Base-by-base conservation (phyloP, 2,113 vertebrate genomes). In the Clarias gariepinus region DNA sequence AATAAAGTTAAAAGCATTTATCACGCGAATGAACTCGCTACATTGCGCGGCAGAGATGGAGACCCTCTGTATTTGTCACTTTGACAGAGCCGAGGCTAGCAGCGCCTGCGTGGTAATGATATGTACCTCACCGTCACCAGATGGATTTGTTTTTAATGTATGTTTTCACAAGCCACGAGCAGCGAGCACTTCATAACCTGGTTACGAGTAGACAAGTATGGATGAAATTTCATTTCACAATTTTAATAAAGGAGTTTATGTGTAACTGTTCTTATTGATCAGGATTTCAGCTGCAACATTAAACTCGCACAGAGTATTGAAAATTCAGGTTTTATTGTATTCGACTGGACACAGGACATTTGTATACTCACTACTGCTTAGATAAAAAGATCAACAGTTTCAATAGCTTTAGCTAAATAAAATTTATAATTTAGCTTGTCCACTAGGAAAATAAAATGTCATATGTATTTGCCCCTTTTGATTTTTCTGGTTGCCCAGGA, bases 1-100 rank as follows among this genome's bases (percentile, higher is more conserved):
- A 88, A 90, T 82, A 88, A 91, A 88, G 79, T 69, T 88, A 87
- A 87, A 88, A 77, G 83, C 89, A 91, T 90, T 88, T 79, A 90
- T 91, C 90, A 88, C 81, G 58, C 61, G 68, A 81, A 60, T 81
- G 89, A 64, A 85, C 36, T 84, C 55, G 10, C 76, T 28, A 53
- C 77, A 82, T 78, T 58, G 73, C 57, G 83, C 74, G 36, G 52
- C 53, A 82, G 77, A 79, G 81, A 60, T 30, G 15, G 64, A 83
- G 69, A 81, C 86, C 61, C 66, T 66, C 74, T 64, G 61, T 85
- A 90, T 90, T 89, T 83, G 87, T 91, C 89, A 89, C 69, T 66
- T 55, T 90, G 90, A 90, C 89, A 89, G 77, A 82, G 80, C 53
- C 57, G 30, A 80, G 77, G 87, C 33, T 68, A 30, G 41, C 58